Percentiles rank a stretch among this genome's conserved stretches.
phyloP scores from a whole-genome alignment of 2,797 vertebrate genomes.

The Ctenochaetus hawaiiensis region DNA sequence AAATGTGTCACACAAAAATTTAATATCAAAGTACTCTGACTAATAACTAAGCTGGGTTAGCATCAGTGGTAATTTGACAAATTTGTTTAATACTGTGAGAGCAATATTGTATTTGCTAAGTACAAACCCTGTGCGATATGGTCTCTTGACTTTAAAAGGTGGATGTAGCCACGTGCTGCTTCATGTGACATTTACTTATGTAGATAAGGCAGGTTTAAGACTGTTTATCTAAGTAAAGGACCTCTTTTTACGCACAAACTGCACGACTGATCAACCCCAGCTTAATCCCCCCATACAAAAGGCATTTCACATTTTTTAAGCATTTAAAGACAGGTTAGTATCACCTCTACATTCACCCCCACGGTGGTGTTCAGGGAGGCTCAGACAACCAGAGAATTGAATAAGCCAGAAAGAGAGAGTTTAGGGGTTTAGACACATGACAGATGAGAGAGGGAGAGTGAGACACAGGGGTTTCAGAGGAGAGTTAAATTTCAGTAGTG shows the following conservation, averaged over 20 bases:
- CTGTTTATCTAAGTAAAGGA: slow-evolving; percentile 50
- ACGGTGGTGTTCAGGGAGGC: neutral
- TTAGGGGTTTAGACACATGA: neutral
- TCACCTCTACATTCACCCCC: neutral
- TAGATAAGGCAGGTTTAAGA: slow-evolving; percentile 47
- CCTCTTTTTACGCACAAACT: neutral
- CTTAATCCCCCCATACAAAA: slow-evolving; percentile 3
- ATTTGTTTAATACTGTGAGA: no score
- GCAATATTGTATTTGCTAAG: neutral
- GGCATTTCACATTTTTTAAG: neutral
- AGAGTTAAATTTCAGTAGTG: slow-evolving; percentile 46
- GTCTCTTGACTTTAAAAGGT: slow-evolving; percentile 8
- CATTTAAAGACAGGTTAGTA: neutral
- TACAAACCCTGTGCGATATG: slow-evolving; percentile 8
- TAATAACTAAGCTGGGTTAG: no score
- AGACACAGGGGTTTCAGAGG: slow-evolving; percentile 27
- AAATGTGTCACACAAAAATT: no score
- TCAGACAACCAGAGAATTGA: slow-evolving; percentile 1
- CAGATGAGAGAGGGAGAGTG: slow-evolving; percentile 11
- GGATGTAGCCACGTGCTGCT: neutral
- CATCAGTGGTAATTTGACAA: no score
- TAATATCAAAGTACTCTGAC: no score
- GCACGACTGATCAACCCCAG: neutral
- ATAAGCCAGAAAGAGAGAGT: slow-evolving; percentile 1
- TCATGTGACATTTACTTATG: slow-evolving; percentile 33